Evolutionary conservation across 2,113 vertebrate species (phyloP), one percentile per base, ranked within the genome.

Genomic region (Turnix velox): DNA sequence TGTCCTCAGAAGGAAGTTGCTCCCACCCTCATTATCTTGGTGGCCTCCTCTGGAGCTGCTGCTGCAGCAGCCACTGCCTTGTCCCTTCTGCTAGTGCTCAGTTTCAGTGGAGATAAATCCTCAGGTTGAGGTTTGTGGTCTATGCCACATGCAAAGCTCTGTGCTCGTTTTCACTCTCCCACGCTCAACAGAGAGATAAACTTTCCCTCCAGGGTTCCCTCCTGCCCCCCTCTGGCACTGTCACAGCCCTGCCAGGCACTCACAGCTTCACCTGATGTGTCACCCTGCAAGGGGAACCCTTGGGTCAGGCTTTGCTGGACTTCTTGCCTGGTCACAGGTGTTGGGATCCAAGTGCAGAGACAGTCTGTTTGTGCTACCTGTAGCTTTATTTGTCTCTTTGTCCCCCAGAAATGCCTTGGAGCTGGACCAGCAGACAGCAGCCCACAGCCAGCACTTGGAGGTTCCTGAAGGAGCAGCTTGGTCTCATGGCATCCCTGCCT

Each of bases 331-430:
- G 15, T 33, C 46, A 24, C 25, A 49, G 66, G 18, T 49, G 31
- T 43, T 42, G 58, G 40, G n/a, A 54, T 57, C 39, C 1, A 3
- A 58, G 43, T 49, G 17, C 9, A 45, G 23, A 25, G 37, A 46
- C 33, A 10, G 8, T 28, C 33, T 33, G 11, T 55, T 62, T 39
- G 27, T 61, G 16, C 51, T 20, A 48, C 42, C 43, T 55, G 1
- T 1, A 18, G 18, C 43, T 16, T 5, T 0, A 0, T 63, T 57
- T 72, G 18, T 43, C 11, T 37, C 24, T 52, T 52, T 27, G 87
- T 93, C 39, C 11, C 42, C 55, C 87, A 98, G 98, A 98, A 90
- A 97, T 98, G 95, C 97, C 84, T 45, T 58, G 46, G 95, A 94
- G 49, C 95, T 98, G 92, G 95, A 98, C 91, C 71, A 84, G 18